phyloP scores from a whole-genome alignment of 2,113 vertebrate species.

The Sakesphorus luctuosus region DNA sequence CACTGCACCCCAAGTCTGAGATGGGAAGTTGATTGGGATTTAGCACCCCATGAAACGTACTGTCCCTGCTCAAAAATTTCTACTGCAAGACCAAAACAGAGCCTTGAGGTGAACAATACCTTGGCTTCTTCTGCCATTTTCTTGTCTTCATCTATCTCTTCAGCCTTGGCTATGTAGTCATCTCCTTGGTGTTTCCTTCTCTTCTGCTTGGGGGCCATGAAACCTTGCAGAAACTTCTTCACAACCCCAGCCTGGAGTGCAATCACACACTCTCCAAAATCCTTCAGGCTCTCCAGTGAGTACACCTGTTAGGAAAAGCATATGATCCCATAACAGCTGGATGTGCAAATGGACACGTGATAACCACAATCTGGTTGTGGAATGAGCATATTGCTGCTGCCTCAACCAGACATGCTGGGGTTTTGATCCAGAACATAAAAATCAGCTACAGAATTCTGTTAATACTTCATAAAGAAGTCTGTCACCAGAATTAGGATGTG shows the following conservation, averaged over 20 bases:
- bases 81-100: background rate
- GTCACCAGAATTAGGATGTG: background rate
- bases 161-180: slow-evolving; percentile 82
- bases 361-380: background rate
- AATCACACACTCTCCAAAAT: slow-evolving; percentile 93
- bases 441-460: background rate
- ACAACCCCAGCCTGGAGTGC: slow-evolving; percentile 92
- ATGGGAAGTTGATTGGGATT: background rate
- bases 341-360: background rate
- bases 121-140: slow-evolving; percentile 94
- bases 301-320: slow-evolving; percentile 77
- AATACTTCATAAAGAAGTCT: background rate
- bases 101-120: slow-evolving; percentile 71
- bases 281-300: slow-evolving; percentile 87
- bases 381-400: background rate
- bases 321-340: background rate
- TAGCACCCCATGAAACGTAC: background rate
- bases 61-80: background rate
- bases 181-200: slow-evolving; percentile 87
- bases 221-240: slow-evolving; percentile 98
- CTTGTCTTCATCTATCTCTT: slow-evolving; percentile 96
- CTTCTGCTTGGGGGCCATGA: slow-evolving; percentile 98
- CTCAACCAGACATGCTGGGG: background rate
- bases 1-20: background rate
- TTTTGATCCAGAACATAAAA: background rate